Base-by-base conservation (phyloP, 2,113 vertebrate species). In the Rhinolophus ferrumequinum region DNA sequence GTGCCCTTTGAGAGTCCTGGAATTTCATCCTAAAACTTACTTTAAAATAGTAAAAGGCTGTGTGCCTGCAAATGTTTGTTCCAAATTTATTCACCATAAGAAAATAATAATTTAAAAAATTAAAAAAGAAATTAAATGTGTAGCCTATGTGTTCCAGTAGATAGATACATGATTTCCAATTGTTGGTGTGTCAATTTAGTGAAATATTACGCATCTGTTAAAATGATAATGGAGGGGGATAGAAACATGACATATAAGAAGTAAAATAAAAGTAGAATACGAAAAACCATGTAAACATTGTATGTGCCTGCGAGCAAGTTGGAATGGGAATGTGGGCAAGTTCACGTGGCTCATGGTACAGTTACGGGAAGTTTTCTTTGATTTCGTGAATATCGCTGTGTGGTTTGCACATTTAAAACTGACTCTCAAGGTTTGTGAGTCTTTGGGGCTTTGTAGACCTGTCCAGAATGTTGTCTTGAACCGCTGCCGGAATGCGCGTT, bases 401-500 rank as follows among this genome's bases (percentile, higher is more conserved):
- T 6, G 38, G 15, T 35, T 50, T 41, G 64, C 3, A 8, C 13
- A 4, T 47, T 15, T 30, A 16, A 6, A 7, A 50, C 56, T 0
- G 6, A 38, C 70, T n/a, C 3, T 30, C 26, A 0, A 3, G 22
- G n/a, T 4, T 7, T 2, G 10, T 7, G 54, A 2, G 16, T 30
- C 28, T 5, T 41, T 0, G n/a, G 69, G n/a, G 5, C n/a, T 44
- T 50, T 66, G 56, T 28, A 60, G 75, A 21, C 14, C 35, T 30
- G 26, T 22, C 54, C n/a, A 0, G 13, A 2, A 9, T 0, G 22
- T 8, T 14, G n/a, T 14, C 2, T 12, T 3, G n/a, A 2, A 0
- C 26, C 47, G 3, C 15, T 4, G 8, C 69, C 16, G 2, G 58
- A 44, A 35, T 2, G 47, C 16, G 16, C 0, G 13, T 47, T 33